Conservation (phyloP, 1,140 invertebrate genomes). For the Plutomurus gul region DNA sequence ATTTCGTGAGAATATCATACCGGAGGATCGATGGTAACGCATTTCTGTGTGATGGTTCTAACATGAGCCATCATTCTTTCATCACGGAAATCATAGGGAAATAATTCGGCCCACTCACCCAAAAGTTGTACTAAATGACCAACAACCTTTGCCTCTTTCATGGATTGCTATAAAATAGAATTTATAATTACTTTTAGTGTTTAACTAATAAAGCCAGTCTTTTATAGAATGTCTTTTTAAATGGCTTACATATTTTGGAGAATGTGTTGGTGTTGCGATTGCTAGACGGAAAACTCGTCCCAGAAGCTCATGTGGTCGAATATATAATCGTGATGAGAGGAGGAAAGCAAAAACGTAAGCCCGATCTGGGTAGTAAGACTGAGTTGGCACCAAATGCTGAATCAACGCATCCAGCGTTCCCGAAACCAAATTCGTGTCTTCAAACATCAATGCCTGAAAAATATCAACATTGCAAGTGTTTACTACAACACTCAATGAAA, state of each 20-base stretch:
- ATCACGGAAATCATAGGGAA: conserved; percentile 95
- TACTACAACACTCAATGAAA: neutral
- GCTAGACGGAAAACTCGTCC: conserved; percentile 68
- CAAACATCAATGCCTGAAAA: conserved; percentile 74
- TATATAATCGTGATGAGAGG: conserved; percentile 88
- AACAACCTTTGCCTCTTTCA: conserved; percentile 59
- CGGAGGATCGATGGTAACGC: conserved; percentile 66
- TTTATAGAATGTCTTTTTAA: neutral
- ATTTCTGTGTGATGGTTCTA: conserved; percentile 86
- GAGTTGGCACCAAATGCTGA: conserved; percentile 87
- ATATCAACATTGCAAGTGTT: too few relatives aligned
- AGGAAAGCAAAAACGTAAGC: conserved; percentile 92
- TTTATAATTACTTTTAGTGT: neutral
- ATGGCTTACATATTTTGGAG: conserved; percentile 48
- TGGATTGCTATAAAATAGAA: conserved; percentile 11
- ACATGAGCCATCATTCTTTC: conserved; percentile 92
- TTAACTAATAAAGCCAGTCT: neutral
- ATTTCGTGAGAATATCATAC: conserved; percentile 31
- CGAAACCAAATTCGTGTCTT: conserved; percentile 79
- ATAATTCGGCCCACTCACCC: conserved; percentile 91
- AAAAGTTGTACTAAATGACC: conserved; percentile 78
- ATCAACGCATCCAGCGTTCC: conserved; percentile 84
- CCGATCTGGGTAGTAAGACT: conserved; percentile 84
- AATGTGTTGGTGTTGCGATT: conserved; percentile 47
- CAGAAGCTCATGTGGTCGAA: conserved; percentile 88